phyloP scores from a whole-genome alignment of 2,113 vertebrate genomes.

The Hiodon alosoides region DNA sequence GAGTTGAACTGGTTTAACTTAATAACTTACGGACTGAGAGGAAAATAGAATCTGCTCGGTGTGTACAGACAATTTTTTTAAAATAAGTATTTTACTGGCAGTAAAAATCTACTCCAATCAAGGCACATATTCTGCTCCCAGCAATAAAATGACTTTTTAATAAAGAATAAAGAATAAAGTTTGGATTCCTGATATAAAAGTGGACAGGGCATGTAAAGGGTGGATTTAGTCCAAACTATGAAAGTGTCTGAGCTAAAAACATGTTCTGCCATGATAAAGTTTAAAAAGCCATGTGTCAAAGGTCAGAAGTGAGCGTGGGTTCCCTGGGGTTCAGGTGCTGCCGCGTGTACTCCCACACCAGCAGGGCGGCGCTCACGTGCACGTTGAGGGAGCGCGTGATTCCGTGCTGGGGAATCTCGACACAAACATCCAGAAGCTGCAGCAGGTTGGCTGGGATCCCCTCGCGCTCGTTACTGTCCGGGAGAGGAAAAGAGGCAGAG shows the following conservation, averaged over 20 bases:
- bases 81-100: not conserved
- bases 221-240: not conserved
- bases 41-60: not conserved
- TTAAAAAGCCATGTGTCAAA: not conserved
- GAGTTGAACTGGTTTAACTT: no score
- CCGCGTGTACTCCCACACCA: constrained; percentile 91
- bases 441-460: constrained; percentile 89
- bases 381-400: constrained; percentile 92
- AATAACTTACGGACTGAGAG: not conserved
- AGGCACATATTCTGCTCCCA: not conserved
- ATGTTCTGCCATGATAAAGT: not conserved
- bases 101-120: not conserved
- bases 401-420: constrained; percentile 92
- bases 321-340: constrained; percentile 62
- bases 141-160: not conserved
- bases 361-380: constrained; percentile 90
- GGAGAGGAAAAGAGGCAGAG: not conserved
- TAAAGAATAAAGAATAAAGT: not conserved
- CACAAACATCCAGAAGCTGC: constrained; percentile 85
- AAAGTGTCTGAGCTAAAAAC: not conserved
- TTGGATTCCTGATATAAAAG: not conserved
- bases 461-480: constrained; percentile 81
- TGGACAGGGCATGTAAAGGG: not conserved
- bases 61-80: no score
- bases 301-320: not conserved